Evolutionary conservation across 2,797 vertebrate species (phyloP).

Genomic region (Mareca penelope): DNA sequence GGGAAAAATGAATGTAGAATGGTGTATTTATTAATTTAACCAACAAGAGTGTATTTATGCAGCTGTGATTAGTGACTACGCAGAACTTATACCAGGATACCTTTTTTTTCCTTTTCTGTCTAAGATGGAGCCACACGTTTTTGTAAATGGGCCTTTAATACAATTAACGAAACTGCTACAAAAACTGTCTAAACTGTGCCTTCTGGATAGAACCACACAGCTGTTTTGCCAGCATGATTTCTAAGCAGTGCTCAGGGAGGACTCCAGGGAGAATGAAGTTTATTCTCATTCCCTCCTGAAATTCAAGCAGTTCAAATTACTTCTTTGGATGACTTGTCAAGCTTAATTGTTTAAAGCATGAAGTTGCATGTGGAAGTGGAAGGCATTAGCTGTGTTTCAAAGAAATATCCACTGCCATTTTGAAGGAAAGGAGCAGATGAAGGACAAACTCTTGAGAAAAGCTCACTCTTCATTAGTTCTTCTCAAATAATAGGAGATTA

Average conservation of each 20-base stretch:
- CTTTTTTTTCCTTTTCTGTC: too few species aligned
- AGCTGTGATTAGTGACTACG: neutral
- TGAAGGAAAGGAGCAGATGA: neutral
- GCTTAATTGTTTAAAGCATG: neutral
- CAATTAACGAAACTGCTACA: neutral
- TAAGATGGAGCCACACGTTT: neutral
- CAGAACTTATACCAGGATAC: neutral
- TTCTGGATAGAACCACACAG: neutral
- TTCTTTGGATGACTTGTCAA: neutral
- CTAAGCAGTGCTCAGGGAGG: neutral
- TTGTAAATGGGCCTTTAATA: neutral
- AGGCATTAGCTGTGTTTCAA: neutral
- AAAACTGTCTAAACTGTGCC: neutral
- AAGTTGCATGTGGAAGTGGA: neutral
- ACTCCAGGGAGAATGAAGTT: neutral
- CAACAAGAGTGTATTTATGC: neutral
- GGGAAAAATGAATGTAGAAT: neutral
- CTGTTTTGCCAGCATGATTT: neutral
- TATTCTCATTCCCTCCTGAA: neutral
- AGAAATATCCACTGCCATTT: neutral
- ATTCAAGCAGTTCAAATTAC: neutral
- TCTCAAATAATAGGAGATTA: neutral
- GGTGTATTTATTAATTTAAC: neutral
- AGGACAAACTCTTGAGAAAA: neutral
- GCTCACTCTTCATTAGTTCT: neutral